phyloP scores from a whole-genome alignment of 2,888 invertebrate genomes.

The Drosophila algonquin region DNA sequence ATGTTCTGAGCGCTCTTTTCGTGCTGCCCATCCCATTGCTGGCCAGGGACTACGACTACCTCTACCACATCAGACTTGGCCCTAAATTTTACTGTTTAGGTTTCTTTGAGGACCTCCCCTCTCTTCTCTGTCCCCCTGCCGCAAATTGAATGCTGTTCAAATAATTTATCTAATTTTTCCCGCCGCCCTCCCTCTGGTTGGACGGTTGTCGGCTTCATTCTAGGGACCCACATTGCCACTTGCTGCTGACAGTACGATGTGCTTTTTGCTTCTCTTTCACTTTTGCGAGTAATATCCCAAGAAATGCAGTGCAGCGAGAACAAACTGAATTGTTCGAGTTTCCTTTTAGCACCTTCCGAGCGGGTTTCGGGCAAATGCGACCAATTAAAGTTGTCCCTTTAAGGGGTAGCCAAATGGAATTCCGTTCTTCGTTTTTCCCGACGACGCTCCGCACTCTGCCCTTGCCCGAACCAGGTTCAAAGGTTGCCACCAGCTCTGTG shows the following conservation, averaged over 20 bases:
- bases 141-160: constrained; percentile 68
- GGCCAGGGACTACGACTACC: constrained; percentile 12
- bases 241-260: constrained; percentile 18
- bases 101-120: constrained; percentile 59
- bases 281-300: neutral
- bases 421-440: constrained; percentile 3
- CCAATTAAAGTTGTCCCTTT: constrained; percentile 38
- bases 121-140: constrained; percentile 36
- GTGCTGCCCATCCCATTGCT: constrained; percentile 22
- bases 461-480: constrained; percentile 10
- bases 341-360: constrained; percentile 7
- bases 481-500: constrained; percentile 1
- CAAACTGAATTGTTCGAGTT: constrained; percentile 19
- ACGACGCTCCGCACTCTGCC: neutral
- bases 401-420: constrained; percentile 9
- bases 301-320: constrained; percentile 3
- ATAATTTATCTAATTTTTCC: constrained; percentile 66
- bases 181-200: neutral
- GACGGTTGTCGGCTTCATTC: neutral
- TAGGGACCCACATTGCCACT: neutral
- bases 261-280: constrained; percentile 19
- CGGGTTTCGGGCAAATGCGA: constrained; percentile 14
- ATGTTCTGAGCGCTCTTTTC: constrained; percentile 58
- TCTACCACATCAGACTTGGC: constrained; percentile 40
- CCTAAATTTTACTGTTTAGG: constrained; percentile 53